These are phyloP conservation scores for Pygathrix nemaeus DNA, from an alignment of 2,113 vertebrate genomes.

Conservation along the genomic window DNA sequence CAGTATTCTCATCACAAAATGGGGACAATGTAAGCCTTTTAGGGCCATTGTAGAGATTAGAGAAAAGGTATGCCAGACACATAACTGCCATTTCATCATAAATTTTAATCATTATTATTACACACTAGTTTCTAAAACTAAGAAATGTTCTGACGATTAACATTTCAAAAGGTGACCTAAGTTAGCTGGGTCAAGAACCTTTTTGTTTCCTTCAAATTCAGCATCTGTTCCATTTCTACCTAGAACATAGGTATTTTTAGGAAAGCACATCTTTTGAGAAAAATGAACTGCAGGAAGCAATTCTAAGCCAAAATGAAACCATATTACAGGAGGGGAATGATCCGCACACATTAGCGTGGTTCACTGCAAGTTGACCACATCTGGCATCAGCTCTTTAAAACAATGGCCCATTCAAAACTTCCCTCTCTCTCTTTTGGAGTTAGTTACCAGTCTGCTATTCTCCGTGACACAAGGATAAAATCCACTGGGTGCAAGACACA, in stretches of 20 bases:
- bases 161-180: background rate
- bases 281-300: background rate
- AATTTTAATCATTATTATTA: background rate
- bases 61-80: background rate
- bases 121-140: background rate
- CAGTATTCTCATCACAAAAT: background rate
- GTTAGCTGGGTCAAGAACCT: background rate
- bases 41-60: background rate
- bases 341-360: accelerated
- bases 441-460: background rate
- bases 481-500: background rate
- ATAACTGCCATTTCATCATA: background rate
- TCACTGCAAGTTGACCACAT: background rate
- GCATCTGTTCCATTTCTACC: background rate
- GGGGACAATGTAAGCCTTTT: background rate
- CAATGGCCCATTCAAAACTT: background rate
- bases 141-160: background rate
- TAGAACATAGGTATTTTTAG: background rate
- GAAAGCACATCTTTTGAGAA: background rate
- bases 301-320: background rate
- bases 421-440: background rate
- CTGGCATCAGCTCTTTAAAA: background rate
- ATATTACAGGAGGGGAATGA: background rate
- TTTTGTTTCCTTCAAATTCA: background rate
- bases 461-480: background rate